Evolutionary conservation across 2,113 vertebrate genomes (phyloP), one percentile per base, ranked within the genome.

Genomic region (Scomber japonicus): DNA sequence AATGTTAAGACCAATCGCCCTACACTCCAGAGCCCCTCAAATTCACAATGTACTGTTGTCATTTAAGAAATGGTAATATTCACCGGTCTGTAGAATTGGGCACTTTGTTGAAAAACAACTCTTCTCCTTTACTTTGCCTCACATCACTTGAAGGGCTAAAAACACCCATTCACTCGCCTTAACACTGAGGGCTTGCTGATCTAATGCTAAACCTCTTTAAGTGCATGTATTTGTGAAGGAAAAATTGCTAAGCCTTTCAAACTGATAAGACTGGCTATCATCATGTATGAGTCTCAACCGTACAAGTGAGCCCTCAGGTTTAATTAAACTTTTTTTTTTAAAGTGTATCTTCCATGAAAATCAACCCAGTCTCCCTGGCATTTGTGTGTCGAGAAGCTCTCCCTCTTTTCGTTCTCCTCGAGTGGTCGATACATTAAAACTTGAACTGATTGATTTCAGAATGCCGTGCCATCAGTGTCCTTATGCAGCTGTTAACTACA

Each of bases 371-470:
- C 90, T 89, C 75, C 59, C 75, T 81, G 85, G 85, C 79, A 79
- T 93, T 93, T 91, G 90, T 94, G 88, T 83, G 88, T 93, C 49
- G 91, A 94, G 92, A 90, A 93, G 91, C 92, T 91, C 89, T 88
- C 91, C 81, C 85, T 92, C 92, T 89, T 78, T 75, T 81, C 75
- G 80, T 87, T 87, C 87, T 65, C 69, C 89, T 95, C 61, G 84
- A 96, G 94, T 92, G 91, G 91, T 91, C 90, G 91, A 95, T 94
- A 93, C 94, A 94, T 95, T 94, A 94, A 95, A 95, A 95, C 95
- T 94, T 95, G 94, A 95, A 95, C 94, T 92, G 95, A 95, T 94
- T 94, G 94, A 95, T 95, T 94, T 89, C 86, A 93, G 94, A 91
- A 95, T 87, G 89, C 90, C 79, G 85, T 84, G 88, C 88, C 93